Evolutionary conservation across 1,140 invertebrate species (phyloP).

Genomic region (Leptopilina boulardi): DNA sequence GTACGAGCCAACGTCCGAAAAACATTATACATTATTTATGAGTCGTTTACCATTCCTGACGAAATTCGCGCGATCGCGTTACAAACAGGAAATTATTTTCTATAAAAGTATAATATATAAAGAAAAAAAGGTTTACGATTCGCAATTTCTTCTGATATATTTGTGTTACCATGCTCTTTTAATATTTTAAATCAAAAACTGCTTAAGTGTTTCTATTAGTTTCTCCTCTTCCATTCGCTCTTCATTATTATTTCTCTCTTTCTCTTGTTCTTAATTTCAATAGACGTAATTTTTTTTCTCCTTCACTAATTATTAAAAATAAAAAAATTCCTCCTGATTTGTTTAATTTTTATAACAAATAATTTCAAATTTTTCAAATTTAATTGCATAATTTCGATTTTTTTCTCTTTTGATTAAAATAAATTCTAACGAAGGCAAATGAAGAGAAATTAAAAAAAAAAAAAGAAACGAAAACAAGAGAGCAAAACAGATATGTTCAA

Average conservation of each 20-base stretch:
- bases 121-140: conserved; percentile 55
- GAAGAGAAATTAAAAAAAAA: conserved; percentile 46
- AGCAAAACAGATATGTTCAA: conserved; percentile 44
- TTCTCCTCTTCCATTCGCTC: conserved; percentile 46
- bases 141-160: conserved; percentile 54
- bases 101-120: no score
- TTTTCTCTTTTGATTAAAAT: no score
- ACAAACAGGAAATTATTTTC: background rate
- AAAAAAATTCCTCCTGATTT: background rate
- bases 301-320: no score
- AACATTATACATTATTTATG: conserved; percentile 72
- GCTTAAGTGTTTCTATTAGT: conserved; percentile 36
- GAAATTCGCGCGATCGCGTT: conserved; percentile 14
- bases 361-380: no score
- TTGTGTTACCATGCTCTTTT: conserved; percentile 48
- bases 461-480: conserved; percentile 43
- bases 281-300: no score
- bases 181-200: conserved; percentile 34
- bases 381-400: no score
- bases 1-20: conserved; percentile 70
- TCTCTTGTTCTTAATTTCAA: background rate
- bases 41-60: conserved; percentile 52
- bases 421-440: conserved; percentile 3
- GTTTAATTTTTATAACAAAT: no score
- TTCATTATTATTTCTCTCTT: conserved; percentile 50